Evolutionary conservation across 2,797 vertebrate genomes (phyloP), one percentile per base, ranked within the genome.

Genomic region (Dicrostonyx torquatus): DNA sequence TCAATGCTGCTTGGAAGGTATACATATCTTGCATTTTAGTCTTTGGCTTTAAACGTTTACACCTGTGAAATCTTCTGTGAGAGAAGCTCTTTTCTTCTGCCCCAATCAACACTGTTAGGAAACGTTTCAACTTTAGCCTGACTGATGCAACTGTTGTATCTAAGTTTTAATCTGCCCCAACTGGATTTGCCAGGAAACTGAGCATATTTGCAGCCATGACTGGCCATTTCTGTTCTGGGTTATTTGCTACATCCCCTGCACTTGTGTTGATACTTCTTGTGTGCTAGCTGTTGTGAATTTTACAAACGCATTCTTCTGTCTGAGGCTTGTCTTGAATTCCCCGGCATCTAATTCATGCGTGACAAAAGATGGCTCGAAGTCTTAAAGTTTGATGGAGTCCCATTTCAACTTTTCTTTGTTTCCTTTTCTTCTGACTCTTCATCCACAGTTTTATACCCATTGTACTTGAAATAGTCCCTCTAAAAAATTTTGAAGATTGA

Each of bases 281-380:
- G 55, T 68, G 95, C 37, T 93, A 60, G 45, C 77, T 95, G 77
- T 87, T 93, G 72, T 34, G 72, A 55, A 82, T 93, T 78, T 88
- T 94, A 72, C 68, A 90, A 79, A 93, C 83, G 45, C 66, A 77
- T 93, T 88, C 92, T 95, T 73, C 84, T 95, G 64, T 48, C 83
- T 93, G 77, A 93, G 86, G 58, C 50, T 93, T 93, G 45, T 93
- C 78, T 93, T 94, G 70, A 78, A 90, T 93, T 97, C 96, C 85
- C 87, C 26, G 82, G 79, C n/a, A 84, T 86, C 18, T 91, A 84
- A 85, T 34, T 91, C 72, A 80, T 34, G 20, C 13, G 1, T 91
- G 45, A 55, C 87, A 75, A 62, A 94, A 95, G 53, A 88, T 92
- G 55, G 82, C 62, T 70, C 50, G 14, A 82, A 48, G 3, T 73